phyloP scores from a whole-genome alignment of 2,113 vertebrate species.

The Hepsetus odoe region DNA sequence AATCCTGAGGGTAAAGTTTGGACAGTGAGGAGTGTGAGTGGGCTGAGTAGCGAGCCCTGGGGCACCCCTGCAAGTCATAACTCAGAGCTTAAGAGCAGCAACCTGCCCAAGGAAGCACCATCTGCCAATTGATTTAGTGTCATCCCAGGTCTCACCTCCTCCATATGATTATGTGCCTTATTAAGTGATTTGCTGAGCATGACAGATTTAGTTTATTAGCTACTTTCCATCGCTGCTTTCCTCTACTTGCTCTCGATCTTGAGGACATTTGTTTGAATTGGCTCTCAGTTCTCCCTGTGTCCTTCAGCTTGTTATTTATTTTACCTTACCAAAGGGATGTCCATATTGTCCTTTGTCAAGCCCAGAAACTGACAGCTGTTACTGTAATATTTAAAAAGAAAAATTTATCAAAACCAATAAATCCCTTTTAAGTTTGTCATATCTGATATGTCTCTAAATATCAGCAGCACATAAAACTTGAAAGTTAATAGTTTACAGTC shows the following conservation, averaged over 20 bases:
- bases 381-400: conserved; percentile 18
- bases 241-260: conserved; percentile 34
- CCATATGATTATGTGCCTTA: conserved; percentile 61
- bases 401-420: background rate
- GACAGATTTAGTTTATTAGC: conserved; percentile 59
- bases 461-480: background rate
- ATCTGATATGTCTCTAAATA: conserved; percentile 14
- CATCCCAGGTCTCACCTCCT: conserved; percentile 56
- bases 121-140: conserved; percentile 63
- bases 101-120: conserved; percentile 42
- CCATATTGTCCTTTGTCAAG: conserved; percentile 17
- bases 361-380: background rate
- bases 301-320: conserved; percentile 37
- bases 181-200: conserved; percentile 62
- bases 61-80: conserved; percentile 60
- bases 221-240: conserved; percentile 40
- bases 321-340: conserved; percentile 32
- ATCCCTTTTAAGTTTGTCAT: background rate
- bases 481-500: conserved; percentile 27
- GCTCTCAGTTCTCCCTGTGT: conserved; percentile 32
- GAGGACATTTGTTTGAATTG: conserved; percentile 43
- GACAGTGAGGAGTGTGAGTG: conserved; percentile 52
- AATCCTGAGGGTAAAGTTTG: conserved; percentile 60
- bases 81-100: conserved; percentile 52
- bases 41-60: conserved; percentile 51